Evolutionary conservation across 1,140 invertebrate species (phyloP).

Genomic region (Bacillus rossius): DNA sequence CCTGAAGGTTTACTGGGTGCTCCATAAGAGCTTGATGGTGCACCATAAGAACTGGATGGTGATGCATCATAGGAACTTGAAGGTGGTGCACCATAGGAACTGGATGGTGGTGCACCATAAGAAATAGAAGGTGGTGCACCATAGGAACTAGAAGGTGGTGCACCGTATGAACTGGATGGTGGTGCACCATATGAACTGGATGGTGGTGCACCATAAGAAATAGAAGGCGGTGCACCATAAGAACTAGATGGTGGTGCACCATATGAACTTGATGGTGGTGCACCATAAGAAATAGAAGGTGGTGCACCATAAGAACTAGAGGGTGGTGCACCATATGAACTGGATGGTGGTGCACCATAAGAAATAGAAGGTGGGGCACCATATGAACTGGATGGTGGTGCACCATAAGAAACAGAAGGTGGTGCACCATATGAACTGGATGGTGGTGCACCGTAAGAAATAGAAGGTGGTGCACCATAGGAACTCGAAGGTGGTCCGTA

Average conservation of each 20-base stretch:
- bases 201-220: too few species aligned
- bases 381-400: conserved; percentile 26
- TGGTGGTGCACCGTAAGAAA: conserved; percentile 26
- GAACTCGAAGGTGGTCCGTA: conserved; percentile 20
- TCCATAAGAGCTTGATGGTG: conserved; percentile 6
- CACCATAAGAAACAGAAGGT: conserved; percentile 29
- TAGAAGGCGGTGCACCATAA: too few species aligned
- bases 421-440: conserved; percentile 29
- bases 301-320: conserved; percentile 17
- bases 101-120: not conserved
- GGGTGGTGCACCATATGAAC: conserved; percentile 10
- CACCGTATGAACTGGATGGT: not conserved
- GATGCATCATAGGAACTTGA: too few species aligned
- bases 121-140: not conserved
- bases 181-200: conserved; percentile 12
- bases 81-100: not conserved
- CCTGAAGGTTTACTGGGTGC: conserved; percentile 6
- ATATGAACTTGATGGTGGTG: too few species aligned
- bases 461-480: conserved; percentile 27
- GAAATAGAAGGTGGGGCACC: conserved; percentile 18
- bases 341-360: conserved; percentile 22
- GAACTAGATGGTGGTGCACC: too few species aligned
- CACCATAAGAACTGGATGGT: conserved; percentile 1
- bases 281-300: too few species aligned
- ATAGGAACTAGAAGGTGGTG: conserved; percentile 2